Conservation (phyloP, 2,888 invertebrate species). For the Parasteatoda lunata region DNA sequence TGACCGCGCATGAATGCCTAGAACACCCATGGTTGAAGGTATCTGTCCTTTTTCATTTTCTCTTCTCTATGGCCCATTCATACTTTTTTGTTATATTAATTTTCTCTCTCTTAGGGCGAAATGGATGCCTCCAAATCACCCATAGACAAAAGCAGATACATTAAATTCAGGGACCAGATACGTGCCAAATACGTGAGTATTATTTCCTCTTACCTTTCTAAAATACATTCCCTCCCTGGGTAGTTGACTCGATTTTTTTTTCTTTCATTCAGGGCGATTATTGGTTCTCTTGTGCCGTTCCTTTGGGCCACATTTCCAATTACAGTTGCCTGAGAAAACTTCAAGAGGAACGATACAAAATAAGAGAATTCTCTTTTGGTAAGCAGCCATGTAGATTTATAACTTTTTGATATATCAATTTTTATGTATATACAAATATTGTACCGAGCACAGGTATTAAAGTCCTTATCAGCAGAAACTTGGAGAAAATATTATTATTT, state of each 20-base stretch:
- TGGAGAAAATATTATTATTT: too few species aligned
- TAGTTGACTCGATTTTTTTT: neutral
- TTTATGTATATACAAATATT: too few species aligned
- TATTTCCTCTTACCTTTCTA: neutral
- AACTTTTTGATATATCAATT: too few species aligned
- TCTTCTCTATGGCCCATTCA: neutral
- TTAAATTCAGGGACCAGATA: constrained; percentile 89
- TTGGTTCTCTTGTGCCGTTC: constrained; percentile 89
- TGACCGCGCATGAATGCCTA: constrained; percentile 98
- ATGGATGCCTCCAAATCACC: constrained; percentile 78
- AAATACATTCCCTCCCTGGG: neutral
- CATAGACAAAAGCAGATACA: constrained; percentile 89
- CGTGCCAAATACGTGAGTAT: constrained; percentile 79
- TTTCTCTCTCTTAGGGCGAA: constrained; percentile 72
- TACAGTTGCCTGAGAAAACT: constrained; percentile 97
- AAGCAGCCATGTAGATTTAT: constrained; percentile 73
- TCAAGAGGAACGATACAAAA: constrained; percentile 95
- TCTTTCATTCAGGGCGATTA: constrained; percentile 72
- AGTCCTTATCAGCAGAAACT: too few species aligned
- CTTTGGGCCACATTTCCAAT: constrained; percentile 97
- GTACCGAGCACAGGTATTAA: too few species aligned
- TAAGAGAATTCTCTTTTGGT: constrained; percentile 96
- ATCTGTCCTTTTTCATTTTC: neutral
- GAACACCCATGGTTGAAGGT: constrained; percentile 96
- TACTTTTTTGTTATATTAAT: neutral